Evolutionary conservation across 2,797 vertebrate species (phyloP).

Genomic region (Agapornis canus): DNA sequence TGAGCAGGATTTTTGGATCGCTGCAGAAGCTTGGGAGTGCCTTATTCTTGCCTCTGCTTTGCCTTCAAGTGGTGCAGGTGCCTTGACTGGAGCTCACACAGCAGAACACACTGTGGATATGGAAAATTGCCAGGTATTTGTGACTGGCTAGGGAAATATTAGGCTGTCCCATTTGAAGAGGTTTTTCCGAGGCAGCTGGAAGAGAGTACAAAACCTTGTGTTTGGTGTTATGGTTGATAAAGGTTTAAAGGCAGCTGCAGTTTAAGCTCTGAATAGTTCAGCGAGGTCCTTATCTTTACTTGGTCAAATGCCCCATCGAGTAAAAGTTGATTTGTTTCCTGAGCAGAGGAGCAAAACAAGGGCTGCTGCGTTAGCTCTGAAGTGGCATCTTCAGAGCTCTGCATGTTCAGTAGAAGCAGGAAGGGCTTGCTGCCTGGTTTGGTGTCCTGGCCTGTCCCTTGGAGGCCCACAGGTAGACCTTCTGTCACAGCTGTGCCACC

Average conservation of each 20-base stretch:
- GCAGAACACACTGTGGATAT: not conserved
- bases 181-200: not conserved
- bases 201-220: not conserved
- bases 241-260: not conserved
- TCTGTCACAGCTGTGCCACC: not conserved
- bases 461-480: rapidly evolving
- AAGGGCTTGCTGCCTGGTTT: not conserved
- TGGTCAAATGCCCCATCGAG: not conserved
- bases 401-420: rapidly evolving
- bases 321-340: not conserved
- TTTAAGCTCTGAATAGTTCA: not conserved
- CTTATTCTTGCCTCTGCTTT: not conserved
- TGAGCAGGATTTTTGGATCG: not conserved
- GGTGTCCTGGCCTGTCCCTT: not conserved
- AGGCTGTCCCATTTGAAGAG: not conserved
- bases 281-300: not conserved
- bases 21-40: not conserved
- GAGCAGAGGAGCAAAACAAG: not conserved
- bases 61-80: not conserved
- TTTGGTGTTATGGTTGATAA: not conserved
- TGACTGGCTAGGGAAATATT: not conserved
- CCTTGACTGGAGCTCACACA: not conserved
- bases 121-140: not conserved
- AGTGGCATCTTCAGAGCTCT: not conserved
- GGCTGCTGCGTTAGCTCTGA: not conserved